Evolutionary conservation across 2,113 vertebrate species (phyloP), one percentile per base, ranked within the genome.

Genomic region (Apodemus speciosus): DNA sequence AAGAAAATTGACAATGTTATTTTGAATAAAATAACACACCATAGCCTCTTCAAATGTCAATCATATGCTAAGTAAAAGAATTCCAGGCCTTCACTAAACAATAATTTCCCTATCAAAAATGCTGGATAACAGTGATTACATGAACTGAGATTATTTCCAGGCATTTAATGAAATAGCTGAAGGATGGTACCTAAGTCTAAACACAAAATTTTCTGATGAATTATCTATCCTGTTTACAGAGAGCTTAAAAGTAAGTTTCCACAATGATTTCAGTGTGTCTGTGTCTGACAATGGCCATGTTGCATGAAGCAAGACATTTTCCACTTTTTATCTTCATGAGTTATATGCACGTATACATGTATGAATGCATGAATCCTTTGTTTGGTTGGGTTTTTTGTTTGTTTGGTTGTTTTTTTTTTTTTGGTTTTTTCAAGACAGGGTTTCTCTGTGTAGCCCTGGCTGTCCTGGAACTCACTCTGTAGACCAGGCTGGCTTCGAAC

Each of bases 1-100:
- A 91, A 92, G 49, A 91, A 49, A 95, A 97, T 89, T 96, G 81
- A 95, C 56, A 93, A 69, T 71, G 38, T 49, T 60, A 75, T 86
- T 71, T 87, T 93, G n/a, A 96, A 93, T 62, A 93, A 53, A 92
- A 25, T 16, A 89, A 68, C 43, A 95, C 91, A 95, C 93, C 46
- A 69, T 21, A 88, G 51, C 96, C 40, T 92, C 62, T 3, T 95
- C 49, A 92, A 95, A 85, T 56, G 49, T 91, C 86, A 89, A 81
- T 93, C n/a, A 88, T 89, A 90, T 6, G 56, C 32, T 92, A 89
- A 71, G 43, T 40, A 85, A 90, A 94, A 93, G 72, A 35, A 30
- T 32, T 91, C 76, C 11, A 88, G 64, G 68, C 93, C 5, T 89
- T 89, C 40, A 84, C 0, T 92, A 77, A 90, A 94, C 32, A 89